Evolutionary conservation across 2,113 vertebrate genomes (phyloP).

Genomic region (Pao palembangensis): DNA sequence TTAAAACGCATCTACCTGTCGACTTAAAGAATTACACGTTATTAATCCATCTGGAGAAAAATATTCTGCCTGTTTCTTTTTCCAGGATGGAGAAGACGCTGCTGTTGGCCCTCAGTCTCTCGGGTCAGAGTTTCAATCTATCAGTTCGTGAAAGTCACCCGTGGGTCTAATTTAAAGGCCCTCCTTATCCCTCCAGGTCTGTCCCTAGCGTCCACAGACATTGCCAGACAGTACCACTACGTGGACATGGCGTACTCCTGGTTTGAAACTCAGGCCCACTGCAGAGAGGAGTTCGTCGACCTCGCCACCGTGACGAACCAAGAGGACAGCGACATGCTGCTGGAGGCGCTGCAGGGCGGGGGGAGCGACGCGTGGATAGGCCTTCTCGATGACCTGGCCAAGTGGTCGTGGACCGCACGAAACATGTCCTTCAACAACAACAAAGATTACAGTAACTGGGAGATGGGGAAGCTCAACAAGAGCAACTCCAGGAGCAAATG

Average conservation of each 20-base stretch:
- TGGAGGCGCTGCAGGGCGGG: too few species aligned
- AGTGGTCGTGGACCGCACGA: slow-evolving; percentile 23
- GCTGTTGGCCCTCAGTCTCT: slow-evolving; percentile 20
- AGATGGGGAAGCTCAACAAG: rapidly evolving
- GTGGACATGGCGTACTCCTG: slow-evolving; percentile 13
- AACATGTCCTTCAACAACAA: background rate
- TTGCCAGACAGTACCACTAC: slow-evolving; percentile 14
- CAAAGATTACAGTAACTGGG: background rate
- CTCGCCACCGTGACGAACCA: slow-evolving; percentile 11
- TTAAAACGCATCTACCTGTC: background rate
- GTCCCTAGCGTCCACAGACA: background rate
- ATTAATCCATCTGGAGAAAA: background rate
- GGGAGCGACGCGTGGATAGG: slow-evolving; percentile 15
- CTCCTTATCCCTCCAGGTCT: slow-evolving; percentile 14
- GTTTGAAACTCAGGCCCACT: slow-evolving; percentile 24
- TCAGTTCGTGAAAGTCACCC: background rate
- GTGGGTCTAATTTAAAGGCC: background rate
- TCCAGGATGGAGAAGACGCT: slow-evolving; percentile 26
- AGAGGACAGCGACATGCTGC: background rate
- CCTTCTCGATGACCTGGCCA: slow-evolving; percentile 12
- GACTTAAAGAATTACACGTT: background rate
- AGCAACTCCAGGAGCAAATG: rapidly evolving
- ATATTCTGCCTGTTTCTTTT: background rate
- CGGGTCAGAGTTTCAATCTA: slow-evolving; percentile 24
- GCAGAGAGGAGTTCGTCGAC: slow-evolving; percentile 30